Evolutionary conservation across 2,113 vertebrate genomes (phyloP), one percentile per base, ranked within the genome.

Genomic region (Cephalopterus ornatus): DNA sequence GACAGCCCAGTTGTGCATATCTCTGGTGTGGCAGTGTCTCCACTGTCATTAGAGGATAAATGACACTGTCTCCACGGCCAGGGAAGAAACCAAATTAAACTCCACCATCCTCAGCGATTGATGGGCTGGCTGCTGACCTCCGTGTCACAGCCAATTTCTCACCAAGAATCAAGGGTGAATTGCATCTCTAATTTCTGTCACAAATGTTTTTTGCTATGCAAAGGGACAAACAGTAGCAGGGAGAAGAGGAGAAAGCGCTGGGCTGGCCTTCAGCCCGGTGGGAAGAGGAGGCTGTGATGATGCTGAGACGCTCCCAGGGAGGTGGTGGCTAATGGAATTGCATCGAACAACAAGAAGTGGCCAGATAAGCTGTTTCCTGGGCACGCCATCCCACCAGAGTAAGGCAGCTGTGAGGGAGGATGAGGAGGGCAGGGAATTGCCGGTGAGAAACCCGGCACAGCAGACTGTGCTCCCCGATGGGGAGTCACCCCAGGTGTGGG

Each of bases 81-180:
- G 41, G 52, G 86, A 91, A 75, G 53, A 94, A 96, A 89, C 73
- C 66, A 85, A 94, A 95, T 96, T 91, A 82, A 90, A 56, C 63
- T 59, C 44, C 56, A 18, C 39, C 30, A 15, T 27, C 56, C 68
- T 42, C 8, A 3, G 62, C 70, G 66, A 75, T 3, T 37, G 52
- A 79, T 71, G 62, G 88, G 79, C 70, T 5, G 9, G 46, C 75
- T 93, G 49, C 83, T 0, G n/a, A 89, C 68, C 79, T 35, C 50
- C 0, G 3, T 37, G 86, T 92, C 94, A 81, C 81, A 74, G 91
- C 65, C 2, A 4, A 95, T 96, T 95, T 84, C 84, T 96, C 91
- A 87, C 1, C 1, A 58, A 23, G 33, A 52, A 88, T 96, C 72
- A 90, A 58, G 77, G 65, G 53, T 12, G 4, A 94, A 95, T 78